Conservation (phyloP, 2,888 invertebrate genomes). For the Agriopis marginaria region DNA sequence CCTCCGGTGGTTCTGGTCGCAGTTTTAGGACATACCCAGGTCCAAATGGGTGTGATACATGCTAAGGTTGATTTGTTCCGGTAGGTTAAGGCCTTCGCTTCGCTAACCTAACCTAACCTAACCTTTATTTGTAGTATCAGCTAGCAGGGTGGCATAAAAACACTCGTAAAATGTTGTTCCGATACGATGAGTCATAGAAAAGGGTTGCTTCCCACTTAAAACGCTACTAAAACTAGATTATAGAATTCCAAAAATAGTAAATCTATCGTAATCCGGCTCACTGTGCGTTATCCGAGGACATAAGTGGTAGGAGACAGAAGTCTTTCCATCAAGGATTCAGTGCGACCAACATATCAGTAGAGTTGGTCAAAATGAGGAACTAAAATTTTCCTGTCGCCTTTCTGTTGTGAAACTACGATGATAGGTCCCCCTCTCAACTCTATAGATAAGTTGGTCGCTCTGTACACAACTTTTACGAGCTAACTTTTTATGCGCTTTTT, state of each 20-base stretch:
- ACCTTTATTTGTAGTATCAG: neutral
- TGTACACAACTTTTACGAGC: constrained; percentile 68
- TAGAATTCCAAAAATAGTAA: constrained; percentile 45
- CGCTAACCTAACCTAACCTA: neutral
- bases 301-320: constrained; percentile 69
- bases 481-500: constrained; percentile 52
- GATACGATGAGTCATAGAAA: constrained; percentile 28
- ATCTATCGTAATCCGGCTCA: constrained; percentile 42
- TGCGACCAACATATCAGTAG: neutral
- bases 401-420: neutral
- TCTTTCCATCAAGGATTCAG: constrained; percentile 62
- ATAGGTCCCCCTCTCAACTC: neutral
- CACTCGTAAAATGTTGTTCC: constrained; percentile 13
- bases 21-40: too few relatives aligned
- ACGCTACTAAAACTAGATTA: constrained; percentile 46
- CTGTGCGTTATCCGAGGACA: constrained; percentile 56
- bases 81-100: too few relatives aligned
- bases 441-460: neutral
- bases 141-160: constrained; percentile 20
- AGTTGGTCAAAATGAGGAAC: neutral
- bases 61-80: too few relatives aligned
- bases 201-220: constrained; percentile 40
- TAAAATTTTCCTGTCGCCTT: neutral
- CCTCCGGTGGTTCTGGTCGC: too few relatives aligned
- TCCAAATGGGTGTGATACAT: too few relatives aligned